phyloP scores from a whole-genome alignment of 2,113 vertebrate species.

The Coryphaenoides rupestris region DNA sequence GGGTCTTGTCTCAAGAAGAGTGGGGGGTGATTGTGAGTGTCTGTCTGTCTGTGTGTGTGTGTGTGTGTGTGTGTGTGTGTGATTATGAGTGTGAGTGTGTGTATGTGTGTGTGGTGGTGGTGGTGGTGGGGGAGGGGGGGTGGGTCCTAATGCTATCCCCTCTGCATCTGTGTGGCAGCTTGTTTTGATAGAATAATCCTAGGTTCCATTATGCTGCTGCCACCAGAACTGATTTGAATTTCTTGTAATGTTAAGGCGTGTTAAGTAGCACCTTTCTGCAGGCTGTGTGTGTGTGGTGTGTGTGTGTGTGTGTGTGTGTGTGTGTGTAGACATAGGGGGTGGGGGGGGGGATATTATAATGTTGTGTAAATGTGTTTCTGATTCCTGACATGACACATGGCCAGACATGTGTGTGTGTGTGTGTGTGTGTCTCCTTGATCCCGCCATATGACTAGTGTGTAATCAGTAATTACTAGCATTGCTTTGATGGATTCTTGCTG shows the following conservation, averaged over 20 bases:
- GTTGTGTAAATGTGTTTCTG: constrained; percentile 71
- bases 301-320: constrained; percentile 37
- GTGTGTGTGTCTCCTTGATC: constrained; percentile 44
- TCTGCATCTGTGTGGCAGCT: constrained; percentile 30
- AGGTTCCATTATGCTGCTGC: constrained; percentile 75
- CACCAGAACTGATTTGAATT: constrained; percentile 64
- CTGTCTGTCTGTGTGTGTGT: neutral
- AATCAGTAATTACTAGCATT: constrained; percentile 75
- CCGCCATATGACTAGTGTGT: constrained; percentile 57
- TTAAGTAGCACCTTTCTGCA: constrained; percentile 70
- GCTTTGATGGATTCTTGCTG: constrained; percentile 65
- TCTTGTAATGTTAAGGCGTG: constrained; percentile 63
- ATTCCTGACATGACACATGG: constrained; percentile 53
- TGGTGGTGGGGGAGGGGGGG: neutral
- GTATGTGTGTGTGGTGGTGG: neutral
- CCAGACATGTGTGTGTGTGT: constrained; percentile 29
- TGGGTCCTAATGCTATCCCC: constrained; percentile 60
- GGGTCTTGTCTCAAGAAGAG: constrained; percentile 33
- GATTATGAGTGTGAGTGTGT: neutral
- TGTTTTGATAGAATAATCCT: constrained; percentile 78
- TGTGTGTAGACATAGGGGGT: no score
- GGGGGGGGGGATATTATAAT: constrained; percentile 51
- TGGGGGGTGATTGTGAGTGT: neutral
- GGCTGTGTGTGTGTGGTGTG: constrained; percentile 45
- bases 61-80: neutral